Evolutionary conservation across 2,888 invertebrate species (phyloP), one percentile per base, ranked within the genome.

Genomic region (Cataglyphis cursor): DNA sequence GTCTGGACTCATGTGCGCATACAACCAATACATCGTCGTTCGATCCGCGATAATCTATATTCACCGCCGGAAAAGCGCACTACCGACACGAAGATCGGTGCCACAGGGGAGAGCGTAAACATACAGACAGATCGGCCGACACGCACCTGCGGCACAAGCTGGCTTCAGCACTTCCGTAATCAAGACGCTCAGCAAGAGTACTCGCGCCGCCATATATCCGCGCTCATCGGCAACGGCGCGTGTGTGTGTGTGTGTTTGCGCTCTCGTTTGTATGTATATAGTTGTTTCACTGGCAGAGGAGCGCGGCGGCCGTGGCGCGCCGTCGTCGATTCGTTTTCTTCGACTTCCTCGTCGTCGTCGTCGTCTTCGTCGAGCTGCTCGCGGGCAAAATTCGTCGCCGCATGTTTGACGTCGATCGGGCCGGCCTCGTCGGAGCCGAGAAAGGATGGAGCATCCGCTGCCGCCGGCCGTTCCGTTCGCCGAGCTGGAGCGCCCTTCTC

Each of bases 131-230:
- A 65, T 28, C 28, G 28, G 18, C 44, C 44, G 21, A 21, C 44
- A 93, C 93, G 89, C 91, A 95, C 94, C 94, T 94, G 94, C 93
- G 91, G 92, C 90, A 90, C 90, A 92, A 92, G 91, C 93, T 91
- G 93, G 92, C 92, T 93, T 92, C 89, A 94, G 91, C 93, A 94
- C 94, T 94, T 95, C 94, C 94, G 94, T 94, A 94, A 95, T 94
- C 93, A 95, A 95, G 92, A 94, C 94, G 93, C 94, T 93, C 91
- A 94, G 92, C 90, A 95, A 92, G 92, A 95, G 92, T 91, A 95
- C 94, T 93, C 94, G 94, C 93, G 94, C 94, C 94, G 95, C 95
- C 95, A 95, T 95, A 94, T 93, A 94, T 94, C 91, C 91, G 90
- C 92, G 91, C 92, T 94, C 94, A 94, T 94, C 92, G 92, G 94